Evolutionary conservation across 2,113 vertebrate genomes (phyloP).

Genomic region (Mustela lutreola): DNA sequence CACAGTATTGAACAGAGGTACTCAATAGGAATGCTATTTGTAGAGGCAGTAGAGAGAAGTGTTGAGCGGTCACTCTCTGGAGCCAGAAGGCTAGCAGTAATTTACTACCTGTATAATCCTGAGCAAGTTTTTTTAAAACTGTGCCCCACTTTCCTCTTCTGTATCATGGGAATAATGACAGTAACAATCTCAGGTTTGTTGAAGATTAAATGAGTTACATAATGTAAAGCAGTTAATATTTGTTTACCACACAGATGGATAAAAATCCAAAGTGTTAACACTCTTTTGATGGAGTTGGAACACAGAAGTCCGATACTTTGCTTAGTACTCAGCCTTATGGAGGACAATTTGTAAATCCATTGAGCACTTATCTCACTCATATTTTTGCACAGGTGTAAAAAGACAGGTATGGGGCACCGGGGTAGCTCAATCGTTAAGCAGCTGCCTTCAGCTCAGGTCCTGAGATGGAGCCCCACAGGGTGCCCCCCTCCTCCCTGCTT

Average conservation of each 20-base stretch:
- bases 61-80: not conserved
- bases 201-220: conserved; percentile 63
- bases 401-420: not conserved
- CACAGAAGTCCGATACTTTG: not conserved
- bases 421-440: not conserved
- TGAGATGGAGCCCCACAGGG: no score
- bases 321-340: conserved; percentile 14
- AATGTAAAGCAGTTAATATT: conserved; percentile 48
- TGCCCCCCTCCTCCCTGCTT: no score
- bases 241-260: conserved; percentile 28
- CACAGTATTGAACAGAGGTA: not conserved
- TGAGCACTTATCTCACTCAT: conserved; percentile 33
- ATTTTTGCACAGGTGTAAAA: not conserved
- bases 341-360: conserved; percentile 18
- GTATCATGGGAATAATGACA: not conserved
- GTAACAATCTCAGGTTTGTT: conserved; percentile 20
- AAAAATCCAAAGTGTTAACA: conserved; percentile 56
- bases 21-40: not conserved
- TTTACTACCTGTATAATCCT: not conserved
- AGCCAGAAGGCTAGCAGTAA: not conserved
- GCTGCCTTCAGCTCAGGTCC: no score
- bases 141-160: conserved; percentile 33
- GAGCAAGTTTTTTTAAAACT: conserved; percentile 27
- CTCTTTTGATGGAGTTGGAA: conserved; percentile 17
- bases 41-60: not conserved